phyloP scores from a whole-genome alignment of 2,888 invertebrate species.

The Drosophila kokeensis region DNA sequence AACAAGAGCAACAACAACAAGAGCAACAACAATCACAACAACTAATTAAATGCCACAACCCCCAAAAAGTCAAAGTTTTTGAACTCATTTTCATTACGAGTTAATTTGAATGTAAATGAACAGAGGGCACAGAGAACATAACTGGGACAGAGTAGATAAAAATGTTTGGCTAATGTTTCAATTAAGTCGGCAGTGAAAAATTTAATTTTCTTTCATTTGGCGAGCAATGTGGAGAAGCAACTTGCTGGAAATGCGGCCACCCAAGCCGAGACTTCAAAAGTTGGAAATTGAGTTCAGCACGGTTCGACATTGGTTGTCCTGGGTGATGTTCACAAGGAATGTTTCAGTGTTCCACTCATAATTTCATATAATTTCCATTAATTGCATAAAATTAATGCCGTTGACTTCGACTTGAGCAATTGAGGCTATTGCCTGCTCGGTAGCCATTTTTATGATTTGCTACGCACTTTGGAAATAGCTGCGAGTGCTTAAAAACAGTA shows the following conservation, averaged over 20 bases:
- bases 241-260: conserved; percentile 42
- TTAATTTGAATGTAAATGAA: conserved; percentile 83
- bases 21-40: conserved; percentile 68
- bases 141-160: conserved; percentile 53
- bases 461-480: conserved; percentile 73
- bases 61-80: conserved; percentile 64
- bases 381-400: conserved; percentile 79
- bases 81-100: conserved; percentile 82
- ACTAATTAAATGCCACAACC: conserved; percentile 79
- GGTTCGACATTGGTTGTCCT: conserved; percentile 64
- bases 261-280: conserved; percentile 46
- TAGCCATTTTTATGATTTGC: conserved; percentile 77
- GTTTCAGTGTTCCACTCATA: conserved; percentile 76
- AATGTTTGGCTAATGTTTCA: conserved; percentile 82
- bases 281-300: conserved; percentile 39
- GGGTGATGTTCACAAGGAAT: conserved; percentile 77
- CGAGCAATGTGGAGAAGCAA: conserved; percentile 49
- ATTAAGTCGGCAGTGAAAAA: conserved; percentile 80
- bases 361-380: conserved; percentile 78
- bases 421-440: conserved; percentile 31
- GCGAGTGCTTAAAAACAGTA: conserved; percentile 58
- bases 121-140: conserved; percentile 37
- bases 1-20: conserved; percentile 24
- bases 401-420: conserved; percentile 30
- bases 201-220: conserved; percentile 81